These are phyloP conservation scores for Hyposoter didymator DNA, from an alignment of 2,888 invertebrate genomes.

Conservation along the genomic window DNA sequence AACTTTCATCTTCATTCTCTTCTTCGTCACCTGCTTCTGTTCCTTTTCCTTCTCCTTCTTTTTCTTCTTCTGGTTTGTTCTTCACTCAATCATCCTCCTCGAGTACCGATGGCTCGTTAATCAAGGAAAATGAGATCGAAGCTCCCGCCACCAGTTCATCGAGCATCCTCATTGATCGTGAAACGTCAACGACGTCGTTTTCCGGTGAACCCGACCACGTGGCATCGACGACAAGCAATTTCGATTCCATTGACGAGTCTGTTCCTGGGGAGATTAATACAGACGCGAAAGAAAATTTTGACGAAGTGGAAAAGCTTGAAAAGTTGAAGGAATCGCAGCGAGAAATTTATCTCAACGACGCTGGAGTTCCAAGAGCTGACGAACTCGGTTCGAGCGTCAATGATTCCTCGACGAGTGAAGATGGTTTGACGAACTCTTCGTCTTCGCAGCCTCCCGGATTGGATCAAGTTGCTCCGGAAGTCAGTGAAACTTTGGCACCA, in stretches of 20 bases:
- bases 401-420: neutral
- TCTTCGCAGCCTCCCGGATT: neutral
- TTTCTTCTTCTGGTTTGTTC: conserved; percentile 34
- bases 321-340: neutral
- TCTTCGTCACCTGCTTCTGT: conserved; percentile 71
- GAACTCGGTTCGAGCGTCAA: neutral
- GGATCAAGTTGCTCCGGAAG: neutral
- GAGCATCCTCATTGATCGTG: neutral
- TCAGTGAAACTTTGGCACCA: neutral
- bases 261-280: neutral
- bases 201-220: neutral
- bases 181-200: neutral
- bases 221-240: neutral
- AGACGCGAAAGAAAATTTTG: neutral
- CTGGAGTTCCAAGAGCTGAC: neutral
- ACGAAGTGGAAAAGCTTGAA: neutral
- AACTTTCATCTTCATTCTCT: conserved; percentile 58
- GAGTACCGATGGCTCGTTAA: neutral
- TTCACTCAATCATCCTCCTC: neutral
- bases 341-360: conserved; percentile 46
- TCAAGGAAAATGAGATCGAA: neutral
- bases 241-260: neutral
- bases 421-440: neutral
- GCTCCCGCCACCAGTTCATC: neutral
- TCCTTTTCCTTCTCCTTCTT: conserved; percentile 52